phyloP scores from a whole-genome alignment of 2,888 invertebrate genomes.

The Tachina lurida region DNA sequence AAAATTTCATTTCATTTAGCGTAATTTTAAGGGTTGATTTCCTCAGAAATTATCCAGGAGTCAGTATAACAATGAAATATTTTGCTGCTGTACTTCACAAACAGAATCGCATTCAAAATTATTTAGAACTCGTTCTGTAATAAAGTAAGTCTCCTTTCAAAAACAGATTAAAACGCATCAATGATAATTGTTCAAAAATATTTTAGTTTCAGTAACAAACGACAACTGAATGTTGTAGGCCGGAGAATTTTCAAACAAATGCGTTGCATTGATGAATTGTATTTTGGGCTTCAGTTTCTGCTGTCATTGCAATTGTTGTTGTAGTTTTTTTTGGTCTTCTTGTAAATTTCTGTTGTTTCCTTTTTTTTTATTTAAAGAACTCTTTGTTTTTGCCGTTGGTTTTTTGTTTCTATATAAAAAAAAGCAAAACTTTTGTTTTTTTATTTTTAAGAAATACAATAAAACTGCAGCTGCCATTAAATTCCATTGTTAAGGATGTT shows the following conservation, averaged over 20 bases:
- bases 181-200: conserved; percentile 13
- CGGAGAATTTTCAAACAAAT: conserved; percentile 25
- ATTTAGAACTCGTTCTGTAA: neutral
- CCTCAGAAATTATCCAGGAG: conserved; percentile 15
- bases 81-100: neutral
- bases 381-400: conserved; percentile 37
- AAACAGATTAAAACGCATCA: conserved; percentile 16
- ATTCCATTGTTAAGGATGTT: conserved; percentile 47
- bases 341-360: conserved; percentile 45
- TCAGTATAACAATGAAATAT: conserved; percentile 4
- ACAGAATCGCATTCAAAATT: conserved; percentile 26
- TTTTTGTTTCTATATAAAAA: neutral
- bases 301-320: conserved; percentile 13
- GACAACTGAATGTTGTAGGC: conserved; percentile 6
- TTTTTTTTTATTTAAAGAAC: conserved; percentile 1
- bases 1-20: neutral
- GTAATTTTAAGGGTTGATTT: conserved; percentile 55
- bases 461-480: conserved; percentile 56
- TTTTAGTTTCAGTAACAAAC: conserved; percentile 5
- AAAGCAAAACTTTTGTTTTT: conserved; percentile 52
- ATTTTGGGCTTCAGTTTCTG: conserved; percentile 24
- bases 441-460: conserved; percentile 14
- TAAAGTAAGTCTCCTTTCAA: neutral
- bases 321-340: conserved; percentile 17
- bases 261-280: conserved; percentile 44